Base-by-base conservation (phyloP, 2,113 vertebrate genomes). In the Hemibagrus wyckioides region DNA sequence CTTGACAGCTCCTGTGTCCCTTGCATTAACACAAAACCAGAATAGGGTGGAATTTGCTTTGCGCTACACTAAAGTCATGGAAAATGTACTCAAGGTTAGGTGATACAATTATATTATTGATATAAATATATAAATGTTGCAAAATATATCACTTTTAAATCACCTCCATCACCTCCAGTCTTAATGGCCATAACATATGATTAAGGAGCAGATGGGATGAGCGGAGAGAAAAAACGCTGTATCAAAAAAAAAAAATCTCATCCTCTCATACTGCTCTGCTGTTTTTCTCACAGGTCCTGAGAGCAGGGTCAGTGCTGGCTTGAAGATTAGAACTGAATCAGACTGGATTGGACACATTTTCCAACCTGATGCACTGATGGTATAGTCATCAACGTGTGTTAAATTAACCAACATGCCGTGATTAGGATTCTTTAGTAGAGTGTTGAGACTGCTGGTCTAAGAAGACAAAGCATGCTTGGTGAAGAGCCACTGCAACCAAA, bases 1-100 rank as follows among this genome's bases (percentile, higher is more conserved):
- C 39, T 88, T 91, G 93, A 95, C 93, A 94, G 93, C 92, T 95
- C 92, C 86, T 91, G 91, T 79, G 83, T 82, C 89, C 14, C 21
- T 33, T 80, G 67, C 80, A 80, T 80, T 54, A 88, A 79, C 90
- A 94, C 89, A 94, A 92, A 91, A 88, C 76, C 90, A 85, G 28
- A 89, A 90, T 86, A 14, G 63, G 57, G 15, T 13, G 11, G 17
- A n/a, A 65, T 30, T n/a, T 67, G 41, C 15, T 23, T 28, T 67
- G 63, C 30, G 15, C 13, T 33, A 69, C 6, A 69, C 1, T 69
- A 15, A 63, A 15, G 36, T 65, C 15, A 52, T 6, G 25, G 7
- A 33, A 15, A 69, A 69, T 23, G 67, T 36, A 6, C 33, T 19
- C 17, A 3, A 33, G 65, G 30, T 69, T 23, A 39, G 19, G 6